Conservation (phyloP, 64 coral and sea anemone species). For the Hydrozoanthus tunicans region DNA sequence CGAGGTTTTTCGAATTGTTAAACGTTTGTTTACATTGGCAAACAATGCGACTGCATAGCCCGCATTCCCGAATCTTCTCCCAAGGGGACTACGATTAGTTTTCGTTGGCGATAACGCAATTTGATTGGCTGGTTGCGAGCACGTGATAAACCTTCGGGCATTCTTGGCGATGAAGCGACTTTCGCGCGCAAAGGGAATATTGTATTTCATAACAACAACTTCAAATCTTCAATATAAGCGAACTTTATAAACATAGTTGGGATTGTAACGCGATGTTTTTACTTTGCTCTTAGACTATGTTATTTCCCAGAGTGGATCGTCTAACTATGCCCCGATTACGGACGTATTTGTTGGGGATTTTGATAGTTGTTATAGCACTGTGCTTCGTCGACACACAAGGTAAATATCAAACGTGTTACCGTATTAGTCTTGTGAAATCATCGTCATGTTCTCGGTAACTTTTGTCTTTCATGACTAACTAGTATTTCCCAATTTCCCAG, state of each 20-base stretch:
- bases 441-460: constrained; percentile 15
- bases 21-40: constrained; percentile 49
- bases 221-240: neutral
- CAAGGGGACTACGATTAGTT: constrained; percentile 34
- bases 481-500: neutral
- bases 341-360: constrained; percentile 25
- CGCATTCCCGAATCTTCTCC: constrained; percentile 25
- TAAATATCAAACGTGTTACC: constrained; percentile 26
- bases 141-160: constrained; percentile 42
- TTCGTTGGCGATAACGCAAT: neutral
- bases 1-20: neutral
- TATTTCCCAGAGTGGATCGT: constrained; percentile 21
- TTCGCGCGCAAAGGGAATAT: constrained; percentile 37
- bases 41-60: constrained; percentile 16
- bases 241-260: constrained; percentile 35
- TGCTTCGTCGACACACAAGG: constrained; percentile 35
- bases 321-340: constrained; percentile 33
- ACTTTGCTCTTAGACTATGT: constrained; percentile 19
- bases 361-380: neutral
- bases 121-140: neutral
- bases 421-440: constrained; percentile 42
- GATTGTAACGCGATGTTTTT: constrained; percentile 49
- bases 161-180: constrained; percentile 9
- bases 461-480: neutral
- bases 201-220: constrained; percentile 51